Percentiles rank a stretch among this genome's conserved stretches.
phyloP scores from a whole-genome alignment of 2,113 vertebrate species.

The Polyodon spathula region DNA sequence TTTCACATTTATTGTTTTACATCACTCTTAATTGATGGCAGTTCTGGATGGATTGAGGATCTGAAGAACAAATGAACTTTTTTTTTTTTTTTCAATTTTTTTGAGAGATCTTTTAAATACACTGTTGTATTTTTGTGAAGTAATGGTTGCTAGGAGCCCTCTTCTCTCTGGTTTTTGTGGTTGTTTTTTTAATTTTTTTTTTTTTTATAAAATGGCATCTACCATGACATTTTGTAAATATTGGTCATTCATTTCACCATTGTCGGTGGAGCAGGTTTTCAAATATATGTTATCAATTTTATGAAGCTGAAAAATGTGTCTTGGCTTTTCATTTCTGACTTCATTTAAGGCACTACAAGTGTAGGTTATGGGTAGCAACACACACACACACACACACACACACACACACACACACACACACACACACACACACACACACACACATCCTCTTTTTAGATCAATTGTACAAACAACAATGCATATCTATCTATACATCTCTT shows the following conservation, averaged over 20 bases:
- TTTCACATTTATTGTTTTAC: slow-evolving; percentile 57
- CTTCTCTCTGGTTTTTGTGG: no score
- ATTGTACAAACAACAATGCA: no score
- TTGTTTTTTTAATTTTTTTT: slow-evolving; percentile 19
- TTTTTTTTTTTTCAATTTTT: no score
- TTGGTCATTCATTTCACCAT: slow-evolving; percentile 60
- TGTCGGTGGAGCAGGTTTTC: slow-evolving; percentile 65
- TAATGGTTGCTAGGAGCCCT: slow-evolving; percentile 1
- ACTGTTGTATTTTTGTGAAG: slow-evolving; percentile 20
- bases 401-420: slow-evolving; percentile 5
- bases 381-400: slow-evolving; percentile 1
- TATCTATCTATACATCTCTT: no score
- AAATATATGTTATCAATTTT: slow-evolving; percentile 60
- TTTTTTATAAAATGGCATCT: slow-evolving; percentile 69
- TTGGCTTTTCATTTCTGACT: slow-evolving; percentile 1
- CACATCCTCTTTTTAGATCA: neutral
- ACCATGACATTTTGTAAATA: slow-evolving; percentile 68
- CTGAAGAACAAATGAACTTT: no score
- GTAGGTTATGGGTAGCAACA: no score
- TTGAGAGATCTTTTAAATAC: slow-evolving; percentile 1
- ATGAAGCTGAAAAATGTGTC: slow-evolving; percentile 43
- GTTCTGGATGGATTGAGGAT: no score
- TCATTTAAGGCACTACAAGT: neutral
- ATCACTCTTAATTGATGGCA: slow-evolving; percentile 27
- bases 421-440: neutral